phyloP scores from a whole-genome alignment of 2,888 invertebrate species.

The Hemithea aestivaria region DNA sequence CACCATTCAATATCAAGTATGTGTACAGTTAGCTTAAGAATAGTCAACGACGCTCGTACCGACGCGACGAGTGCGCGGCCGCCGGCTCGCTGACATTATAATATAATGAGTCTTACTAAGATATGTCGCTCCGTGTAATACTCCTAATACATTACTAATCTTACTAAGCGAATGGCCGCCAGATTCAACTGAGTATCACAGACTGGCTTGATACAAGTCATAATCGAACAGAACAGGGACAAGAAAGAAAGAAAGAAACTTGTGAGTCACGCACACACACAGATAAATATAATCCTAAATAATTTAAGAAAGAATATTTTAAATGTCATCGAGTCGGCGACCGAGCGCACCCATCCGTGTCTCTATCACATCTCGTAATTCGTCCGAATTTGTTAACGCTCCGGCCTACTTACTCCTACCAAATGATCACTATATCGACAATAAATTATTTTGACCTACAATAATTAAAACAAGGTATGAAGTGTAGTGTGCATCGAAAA shows the following conservation, averaged over 20 bases:
- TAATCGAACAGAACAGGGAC: conserved; percentile 33
- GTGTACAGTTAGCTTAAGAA: too few species aligned
- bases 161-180: conserved; percentile 45
- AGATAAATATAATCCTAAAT: conserved; percentile 31
- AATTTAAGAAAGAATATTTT: too few species aligned
- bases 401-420: conserved; percentile 76
- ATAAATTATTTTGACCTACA: conserved; percentile 76
- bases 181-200: conserved; percentile 41
- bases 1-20: too few species aligned
- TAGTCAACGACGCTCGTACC: conserved; percentile 69
- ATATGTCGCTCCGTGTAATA: conserved; percentile 61
- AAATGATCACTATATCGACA: conserved; percentile 77
- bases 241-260: conserved; percentile 44
- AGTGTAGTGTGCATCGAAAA: conserved; percentile 63
- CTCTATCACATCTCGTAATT: conserved; percentile 74
- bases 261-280: conserved; percentile 39
- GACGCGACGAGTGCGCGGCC: conserved; percentile 34
- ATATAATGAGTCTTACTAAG: conserved; percentile 46
- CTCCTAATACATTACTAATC: conserved; percentile 46
- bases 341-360: conserved; percentile 49
- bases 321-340: conserved; percentile 50
- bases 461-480: conserved; percentile 73
- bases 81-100: conserved; percentile 50
- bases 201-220: conserved; percentile 45
- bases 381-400: conserved; percentile 75